phyloP scores from a whole-genome alignment of 2,113 vertebrate genomes.

The Poecilia latipinna region DNA sequence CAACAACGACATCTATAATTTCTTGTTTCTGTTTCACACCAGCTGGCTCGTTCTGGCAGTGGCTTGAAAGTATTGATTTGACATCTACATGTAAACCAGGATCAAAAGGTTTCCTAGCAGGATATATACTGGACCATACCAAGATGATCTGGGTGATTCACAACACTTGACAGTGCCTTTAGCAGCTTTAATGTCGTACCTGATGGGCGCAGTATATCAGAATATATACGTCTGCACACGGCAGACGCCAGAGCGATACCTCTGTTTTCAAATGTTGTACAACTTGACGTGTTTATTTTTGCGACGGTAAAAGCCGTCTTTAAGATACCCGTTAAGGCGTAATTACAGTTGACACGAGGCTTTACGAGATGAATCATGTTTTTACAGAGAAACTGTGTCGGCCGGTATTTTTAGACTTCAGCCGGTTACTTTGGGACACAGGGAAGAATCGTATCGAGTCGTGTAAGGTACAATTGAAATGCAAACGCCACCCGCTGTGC shows the following conservation, averaged over 20 bases:
- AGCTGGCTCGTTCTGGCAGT: neutral
- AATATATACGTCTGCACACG: neutral
- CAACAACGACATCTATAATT: too few species aligned
- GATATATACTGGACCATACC: neutral
- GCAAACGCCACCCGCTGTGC: conserved; percentile 27
- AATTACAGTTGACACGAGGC: neutral
- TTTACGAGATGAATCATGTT: conserved; percentile 5
- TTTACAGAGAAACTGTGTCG: conserved; percentile 2
- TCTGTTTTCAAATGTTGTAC: neutral
- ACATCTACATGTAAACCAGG: neutral
- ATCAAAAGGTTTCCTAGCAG: neutral
- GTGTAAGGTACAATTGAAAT: conserved; percentile 34
- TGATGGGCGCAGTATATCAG: neutral
- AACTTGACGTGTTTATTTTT: neutral
- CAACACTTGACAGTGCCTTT: conserved; percentile 1
- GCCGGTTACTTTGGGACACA: neutral
- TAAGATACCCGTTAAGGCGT: neutral
- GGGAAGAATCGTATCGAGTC: conserved; percentile 30
- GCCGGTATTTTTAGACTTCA: conserved; percentile 14
- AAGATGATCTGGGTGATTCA: neutral
- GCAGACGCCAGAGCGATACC: too few species aligned
- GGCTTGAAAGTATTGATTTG: neutral
- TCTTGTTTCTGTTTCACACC: too few species aligned
- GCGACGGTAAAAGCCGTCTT: neutral
- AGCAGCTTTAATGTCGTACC: neutral